Base-by-base conservation (phyloP, 2,888 invertebrate species). In the Amphipoea lucens region DNA sequence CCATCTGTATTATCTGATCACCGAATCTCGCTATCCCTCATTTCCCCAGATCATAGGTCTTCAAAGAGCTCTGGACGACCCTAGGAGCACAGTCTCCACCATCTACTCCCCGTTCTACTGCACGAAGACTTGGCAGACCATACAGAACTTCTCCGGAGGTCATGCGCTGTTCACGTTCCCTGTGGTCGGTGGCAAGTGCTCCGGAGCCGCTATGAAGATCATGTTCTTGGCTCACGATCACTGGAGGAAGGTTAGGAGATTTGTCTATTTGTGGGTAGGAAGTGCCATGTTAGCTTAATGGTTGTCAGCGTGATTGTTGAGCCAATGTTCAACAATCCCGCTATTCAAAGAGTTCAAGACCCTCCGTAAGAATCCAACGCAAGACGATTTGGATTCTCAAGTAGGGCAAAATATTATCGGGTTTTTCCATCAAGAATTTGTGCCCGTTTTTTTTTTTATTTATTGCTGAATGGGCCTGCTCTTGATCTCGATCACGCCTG, bases 121-220 rank as follows among this genome's bases (percentile, higher is more conserved):
- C 11, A 94, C 97, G 68, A 98, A 98, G 90, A 99, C 99, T 0
- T 98, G 97, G 94, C 94, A 97, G 74, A 97, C 97, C 76, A 94
- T 99, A 51, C 95, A 98, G 87, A 96, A 96, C 51, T 98, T 98
- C 78, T 94, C 97, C 76, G 96, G 97, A 1, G 99, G 99, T 0
- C 98, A 98, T 93, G 99, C 98, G 0, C 95, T 99, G 82, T 99
- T 99, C 93, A 99, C 99, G 0, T 99, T 98, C 93, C 99, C 99
- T 0, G 97, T 97, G 85, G 97, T 98, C 0, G 98, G 98, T 0
- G 98, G 99, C 14, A 99, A 99, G 94, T 99, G 99, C 95, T 98
- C 99, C 0, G 99, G 99, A 0, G 99, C 99, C 0, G 99, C 99
- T 9, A 99, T 99, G 95, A 99, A 99, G 96, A 99, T 99, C 86